Base-by-base conservation (phyloP, 2,113 vertebrate genomes). In the Pungitius pungitius region DNA sequence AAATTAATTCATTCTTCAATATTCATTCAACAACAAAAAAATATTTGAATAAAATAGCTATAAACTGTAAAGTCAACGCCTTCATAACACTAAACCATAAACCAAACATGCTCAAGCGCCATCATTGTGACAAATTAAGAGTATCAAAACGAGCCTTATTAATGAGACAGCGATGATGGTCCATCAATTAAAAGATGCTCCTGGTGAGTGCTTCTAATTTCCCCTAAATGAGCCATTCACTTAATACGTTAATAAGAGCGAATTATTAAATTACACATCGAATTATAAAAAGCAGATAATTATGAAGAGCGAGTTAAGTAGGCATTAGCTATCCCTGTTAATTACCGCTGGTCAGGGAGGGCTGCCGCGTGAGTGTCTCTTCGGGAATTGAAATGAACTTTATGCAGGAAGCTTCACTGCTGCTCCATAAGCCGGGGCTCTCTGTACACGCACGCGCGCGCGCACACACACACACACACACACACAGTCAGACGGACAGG, bases 191-290 rank as follows among this genome's bases (percentile, higher is more conserved):
- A 91, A 93, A 90, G 91, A 93, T 91, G 90, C 90, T 92, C 91
- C 84, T 88, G 86, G 85, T 88, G 89, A 93, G 87, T 86, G 78
- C 84, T 90, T 91, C 78, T 92, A 88, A 93, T 91, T 89, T 89
- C 93, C 92, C 91, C 94, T 95, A 92, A 96, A 96, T 88, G 94
- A 95, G 93, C 93, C 93, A 92, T 95, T 95, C 95, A 93, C 95
- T 96, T 96, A 96, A 95, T 95, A 88, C 93, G 94, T 94, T 96
- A 96, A 98, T 97, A 96, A 89, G 94, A 95, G 92, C 61, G 93
- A 98, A 98, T 98, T 98, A 98, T 98, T 98, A 98, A 98, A 98
- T 98, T 97, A 98, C 96, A 98, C 96, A 96, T 95, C 94, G 92
- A 97, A 97, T 98, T 96, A 97, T 96, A 95, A 98, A 98, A 97